Percentiles rank a stretch among this genome's conserved stretches.
Conservation (phyloP, 1,140 invertebrate genomes). For the Megathymus violae region DNA sequence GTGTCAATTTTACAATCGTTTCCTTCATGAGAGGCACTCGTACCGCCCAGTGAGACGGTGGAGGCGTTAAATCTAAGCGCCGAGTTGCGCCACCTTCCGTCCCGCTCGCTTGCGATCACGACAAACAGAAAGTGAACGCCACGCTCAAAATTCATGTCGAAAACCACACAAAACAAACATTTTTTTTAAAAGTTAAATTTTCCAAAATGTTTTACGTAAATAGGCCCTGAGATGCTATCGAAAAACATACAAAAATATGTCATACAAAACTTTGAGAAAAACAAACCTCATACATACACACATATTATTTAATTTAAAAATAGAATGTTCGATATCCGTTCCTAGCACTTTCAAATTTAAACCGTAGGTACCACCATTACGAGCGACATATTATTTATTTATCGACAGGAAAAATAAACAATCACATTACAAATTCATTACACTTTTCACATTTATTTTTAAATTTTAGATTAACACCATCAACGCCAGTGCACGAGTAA, state of each 20-base stretch:
- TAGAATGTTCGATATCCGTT: slow-evolving; percentile 25
- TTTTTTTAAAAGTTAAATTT: slow-evolving; percentile 11
- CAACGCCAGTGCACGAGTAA: slow-evolving; percentile 4
- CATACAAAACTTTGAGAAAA: slow-evolving; percentile 29
- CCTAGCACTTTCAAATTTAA: slow-evolving; percentile 21
- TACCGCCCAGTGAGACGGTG: background rate
- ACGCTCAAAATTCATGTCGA: slow-evolving; percentile 8
- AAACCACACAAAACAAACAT: slow-evolving; percentile 13
- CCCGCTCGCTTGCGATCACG: background rate
- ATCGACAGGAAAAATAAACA: slow-evolving; percentile 11
- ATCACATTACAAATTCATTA: slow-evolving; percentile 21
- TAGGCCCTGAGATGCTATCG: slow-evolving; percentile 28
- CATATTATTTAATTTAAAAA: slow-evolving; percentile 17
- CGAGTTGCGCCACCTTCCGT: background rate
- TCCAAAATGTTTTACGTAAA: slow-evolving; percentile 22
- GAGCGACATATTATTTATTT: slow-evolving; percentile 4
- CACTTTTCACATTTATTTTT: slow-evolving; percentile 4
- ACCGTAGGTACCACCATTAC: slow-evolving; percentile 1
- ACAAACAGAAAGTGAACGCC: background rate
- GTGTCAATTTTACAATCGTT: no score
- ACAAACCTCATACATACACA: slow-evolving; percentile 18
- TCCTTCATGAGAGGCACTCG: background rate
- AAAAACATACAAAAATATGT: slow-evolving; percentile 28
- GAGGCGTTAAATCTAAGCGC: background rate
- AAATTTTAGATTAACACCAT: slow-evolving; percentile 7